A percentile compares a stretch with the other conserved stretches of the same genome.
Evolutionary conservation across 2,113 vertebrate species (phyloP).

Genomic region (Sclerurus mexicanus): DNA sequence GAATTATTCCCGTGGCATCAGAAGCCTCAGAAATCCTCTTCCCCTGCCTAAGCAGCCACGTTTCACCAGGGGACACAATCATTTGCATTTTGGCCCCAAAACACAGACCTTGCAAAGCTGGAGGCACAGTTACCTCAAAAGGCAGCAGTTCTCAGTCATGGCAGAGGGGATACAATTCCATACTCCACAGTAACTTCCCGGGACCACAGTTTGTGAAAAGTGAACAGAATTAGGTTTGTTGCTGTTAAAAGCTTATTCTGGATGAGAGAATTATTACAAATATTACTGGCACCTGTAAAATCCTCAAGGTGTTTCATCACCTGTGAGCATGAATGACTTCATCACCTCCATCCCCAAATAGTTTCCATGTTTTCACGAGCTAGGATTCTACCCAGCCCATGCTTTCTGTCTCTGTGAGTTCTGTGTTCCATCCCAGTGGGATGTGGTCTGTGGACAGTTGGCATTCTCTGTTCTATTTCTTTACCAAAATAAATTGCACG

Average conservation of each 20-base stretch:
- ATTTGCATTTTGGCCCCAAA: not conserved
- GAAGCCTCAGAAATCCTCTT: not conserved
- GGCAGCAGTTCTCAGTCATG: not conserved
- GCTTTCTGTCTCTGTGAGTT: not conserved
- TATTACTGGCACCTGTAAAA: not conserved
- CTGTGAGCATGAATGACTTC: not conserved
- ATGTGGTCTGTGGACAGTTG: not conserved
- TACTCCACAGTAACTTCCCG: not conserved
- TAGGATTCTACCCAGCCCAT: not conserved
- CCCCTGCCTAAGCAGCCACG: not conserved
- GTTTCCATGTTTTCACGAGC: not conserved
- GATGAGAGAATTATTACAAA: not conserved
- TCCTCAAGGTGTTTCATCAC: not conserved
- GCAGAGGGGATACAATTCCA: rapidly evolving
- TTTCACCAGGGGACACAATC: not conserved
- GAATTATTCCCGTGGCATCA: not conserved
- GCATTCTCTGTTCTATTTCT: not conserved
- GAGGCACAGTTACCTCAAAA: not conserved
- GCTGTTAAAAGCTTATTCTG: not conserved
- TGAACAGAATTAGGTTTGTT: not conserved
- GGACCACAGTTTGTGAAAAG: not conserved
- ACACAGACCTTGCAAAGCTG: not conserved
- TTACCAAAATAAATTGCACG: not conserved
- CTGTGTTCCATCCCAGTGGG: not conserved
- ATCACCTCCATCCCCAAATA: not conserved